Percentiles rank a stretch among this genome's conserved stretches.
phyloP scores from a whole-genome alignment of 2,888 invertebrate genomes.

The Anagyrus pseudococci region DNA sequence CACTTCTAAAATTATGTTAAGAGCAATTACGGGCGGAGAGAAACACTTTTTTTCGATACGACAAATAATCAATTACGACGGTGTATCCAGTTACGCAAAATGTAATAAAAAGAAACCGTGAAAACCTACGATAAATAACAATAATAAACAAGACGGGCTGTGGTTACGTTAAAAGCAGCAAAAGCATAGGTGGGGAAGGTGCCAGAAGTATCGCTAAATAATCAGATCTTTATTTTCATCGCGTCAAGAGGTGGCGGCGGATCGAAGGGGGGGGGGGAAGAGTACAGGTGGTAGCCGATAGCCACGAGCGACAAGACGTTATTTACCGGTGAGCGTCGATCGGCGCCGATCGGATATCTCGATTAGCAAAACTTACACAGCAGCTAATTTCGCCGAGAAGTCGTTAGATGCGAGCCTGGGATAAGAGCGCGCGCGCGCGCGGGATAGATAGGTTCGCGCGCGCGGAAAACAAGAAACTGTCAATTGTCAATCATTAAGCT shows the following conservation, averaged over 20 bases:
- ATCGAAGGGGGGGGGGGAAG: too few relatives aligned
- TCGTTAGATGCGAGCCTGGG: conserved; percentile 7
- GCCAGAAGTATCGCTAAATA: conserved; percentile 2
- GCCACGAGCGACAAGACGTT: background rate
- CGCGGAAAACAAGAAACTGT: conserved; percentile 34
- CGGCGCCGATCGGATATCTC: conserved; percentile 42
- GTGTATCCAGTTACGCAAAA: too few relatives aligned
- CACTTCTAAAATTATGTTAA: too few relatives aligned
- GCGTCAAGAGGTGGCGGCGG: too few relatives aligned
- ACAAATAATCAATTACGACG: too few relatives aligned
- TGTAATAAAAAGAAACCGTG: too few relatives aligned
- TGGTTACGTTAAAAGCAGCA: too few relatives aligned
- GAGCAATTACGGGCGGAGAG: too few relatives aligned
- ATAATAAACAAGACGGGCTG: too few relatives aligned
- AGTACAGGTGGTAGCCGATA: background rate
- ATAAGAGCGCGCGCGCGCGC: conserved; percentile 27
- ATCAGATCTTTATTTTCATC: conserved; percentile 1
- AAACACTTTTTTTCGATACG: too few relatives aligned
- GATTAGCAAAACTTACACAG: conserved; percentile 44
- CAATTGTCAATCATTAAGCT: conserved; percentile 36
- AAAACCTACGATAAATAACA: too few relatives aligned
- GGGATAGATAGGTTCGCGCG: conserved; percentile 7
- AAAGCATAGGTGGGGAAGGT: conserved; percentile 6
- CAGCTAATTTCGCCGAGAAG: conserved; percentile 23
- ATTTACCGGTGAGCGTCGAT: conserved; percentile 15